Conservation (phyloP, 2,888 invertebrate species). For the Stenichneumon culpator region DNA sequence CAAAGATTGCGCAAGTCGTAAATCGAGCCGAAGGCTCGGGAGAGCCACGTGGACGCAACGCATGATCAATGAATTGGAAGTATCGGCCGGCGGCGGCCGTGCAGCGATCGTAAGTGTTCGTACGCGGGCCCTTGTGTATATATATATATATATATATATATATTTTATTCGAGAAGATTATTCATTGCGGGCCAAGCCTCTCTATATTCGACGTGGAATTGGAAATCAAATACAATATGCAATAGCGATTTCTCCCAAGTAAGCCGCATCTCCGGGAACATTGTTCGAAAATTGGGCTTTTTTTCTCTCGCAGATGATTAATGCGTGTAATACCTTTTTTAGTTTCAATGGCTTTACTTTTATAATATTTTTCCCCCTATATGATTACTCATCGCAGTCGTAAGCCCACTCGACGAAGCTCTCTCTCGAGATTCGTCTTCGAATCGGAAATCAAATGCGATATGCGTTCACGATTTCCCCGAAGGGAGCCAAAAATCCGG, state of each 20-base stretch:
- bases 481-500: too few relatives aligned
- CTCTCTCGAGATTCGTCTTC: too few relatives aligned
- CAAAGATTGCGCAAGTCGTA: constrained; percentile 43
- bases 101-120: neutral
- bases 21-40: constrained; percentile 49
- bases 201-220: neutral
- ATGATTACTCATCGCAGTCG: too few relatives aligned
- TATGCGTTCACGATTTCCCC: neutral
- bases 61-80: constrained; percentile 52
- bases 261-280: too few relatives aligned
- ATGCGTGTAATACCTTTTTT: neutral
- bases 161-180: too few relatives aligned
- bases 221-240: neutral
- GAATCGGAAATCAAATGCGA: neutral
- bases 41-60: constrained; percentile 42
- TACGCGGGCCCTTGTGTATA: neutral
- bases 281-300: too few relatives aligned
- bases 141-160: neutral
- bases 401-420: too few relatives aligned
- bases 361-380: too few relatives aligned
- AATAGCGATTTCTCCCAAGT: neutral
- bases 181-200: too few relatives aligned
- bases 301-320: neutral
- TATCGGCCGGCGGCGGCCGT: neutral
- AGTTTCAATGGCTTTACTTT: too few relatives aligned